phyloP scores from a whole-genome alignment of 2,888 invertebrate species.

The Hirtodrosophila alboralis region DNA sequence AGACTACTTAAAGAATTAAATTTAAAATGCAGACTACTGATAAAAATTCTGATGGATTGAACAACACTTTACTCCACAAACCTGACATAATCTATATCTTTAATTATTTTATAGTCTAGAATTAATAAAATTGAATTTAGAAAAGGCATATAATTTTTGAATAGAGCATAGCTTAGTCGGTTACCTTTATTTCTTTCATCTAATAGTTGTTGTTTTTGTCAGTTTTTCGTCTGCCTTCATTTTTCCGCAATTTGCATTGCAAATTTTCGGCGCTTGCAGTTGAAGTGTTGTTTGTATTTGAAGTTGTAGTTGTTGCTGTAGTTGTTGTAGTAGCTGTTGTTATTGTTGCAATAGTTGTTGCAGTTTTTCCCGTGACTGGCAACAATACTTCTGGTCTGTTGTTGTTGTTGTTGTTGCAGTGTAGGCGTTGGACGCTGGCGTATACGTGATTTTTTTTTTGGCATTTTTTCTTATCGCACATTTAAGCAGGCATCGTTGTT shows the following conservation, averaged over 20 bases:
- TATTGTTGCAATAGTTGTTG: constrained; percentile 38
- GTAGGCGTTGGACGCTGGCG: constrained; percentile 51
- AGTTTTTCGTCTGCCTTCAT: constrained; percentile 41
- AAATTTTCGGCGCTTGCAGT: constrained; percentile 73
- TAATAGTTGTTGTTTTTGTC: constrained; percentile 35
- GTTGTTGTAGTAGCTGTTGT: constrained; percentile 31
- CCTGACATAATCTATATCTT: too few species aligned
- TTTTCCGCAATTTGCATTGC: constrained; percentile 72
- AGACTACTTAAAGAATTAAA: too few species aligned
- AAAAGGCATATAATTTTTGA: too few species aligned
- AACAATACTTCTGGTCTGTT: too few species aligned
- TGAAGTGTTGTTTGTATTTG: constrained; percentile 71
- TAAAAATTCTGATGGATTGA: too few species aligned
- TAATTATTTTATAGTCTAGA: too few species aligned
- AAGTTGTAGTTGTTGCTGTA: constrained; percentile 37
- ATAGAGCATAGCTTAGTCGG: too few species aligned
- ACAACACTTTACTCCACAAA: too few species aligned
- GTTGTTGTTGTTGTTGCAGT: constrained; percentile 18
- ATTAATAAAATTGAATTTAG: too few species aligned
- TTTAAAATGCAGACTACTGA: too few species aligned
- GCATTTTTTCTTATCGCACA: constrained; percentile 54
- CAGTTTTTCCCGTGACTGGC: constrained; percentile 45
- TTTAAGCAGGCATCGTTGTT: constrained; percentile 36
- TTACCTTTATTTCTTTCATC: too few species aligned
- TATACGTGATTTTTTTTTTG: constrained; percentile 70